Base-by-base conservation (phyloP, 2,888 invertebrate genomes). In the Eupithecia subumbrata region DNA sequence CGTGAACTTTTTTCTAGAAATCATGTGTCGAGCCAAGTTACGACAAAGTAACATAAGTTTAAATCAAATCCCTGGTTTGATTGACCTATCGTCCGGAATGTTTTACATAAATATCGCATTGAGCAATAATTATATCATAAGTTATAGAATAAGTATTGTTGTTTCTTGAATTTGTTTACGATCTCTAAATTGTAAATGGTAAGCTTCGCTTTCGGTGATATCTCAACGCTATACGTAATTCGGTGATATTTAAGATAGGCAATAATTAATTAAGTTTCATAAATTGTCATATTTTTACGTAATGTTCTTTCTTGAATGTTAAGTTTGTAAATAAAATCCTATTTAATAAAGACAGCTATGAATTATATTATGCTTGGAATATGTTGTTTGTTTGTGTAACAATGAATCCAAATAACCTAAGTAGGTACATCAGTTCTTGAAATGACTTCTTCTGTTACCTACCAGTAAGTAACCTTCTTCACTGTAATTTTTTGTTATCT, bases 211-310 rank as follows among this genome's bases (percentile, higher is more conserved):
- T 89, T 85, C 84, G 88, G 92, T 92, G 92, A 92, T 92, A 93
- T 88, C 86, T 90, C 85, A 87, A 90, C 88, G 88, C 88, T 89
- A 94, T 94, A 94, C 94, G 94, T 94, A 94, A 93, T 91, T 90
- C 85, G 92, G 94, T 94, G 94, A 94, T 94, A 94, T 93, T 92
- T 90, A 80, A 85, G 84, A 79, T 83, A 82, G 80, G 86, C 84
- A 87, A 87, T 89, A 88, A 84, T 88, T 82, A 87, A 88, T 87
- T 88, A 89, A 92, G 91, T 90, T 92, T 92, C 91, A 86, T 89
- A 85, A 86, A 76, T 79, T 69, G 60, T 60, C 34, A 74, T 75
- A 77, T 76, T 76, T 82, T 80, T 76, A 80, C 69, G 80, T 83
- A 81, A 80, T 80, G 81, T 83, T 88, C 85, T 88, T 87, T 86